Base-by-base conservation (phyloP, 2,888 invertebrate species). In the Kuschelorhynchus macadamiae region DNA sequence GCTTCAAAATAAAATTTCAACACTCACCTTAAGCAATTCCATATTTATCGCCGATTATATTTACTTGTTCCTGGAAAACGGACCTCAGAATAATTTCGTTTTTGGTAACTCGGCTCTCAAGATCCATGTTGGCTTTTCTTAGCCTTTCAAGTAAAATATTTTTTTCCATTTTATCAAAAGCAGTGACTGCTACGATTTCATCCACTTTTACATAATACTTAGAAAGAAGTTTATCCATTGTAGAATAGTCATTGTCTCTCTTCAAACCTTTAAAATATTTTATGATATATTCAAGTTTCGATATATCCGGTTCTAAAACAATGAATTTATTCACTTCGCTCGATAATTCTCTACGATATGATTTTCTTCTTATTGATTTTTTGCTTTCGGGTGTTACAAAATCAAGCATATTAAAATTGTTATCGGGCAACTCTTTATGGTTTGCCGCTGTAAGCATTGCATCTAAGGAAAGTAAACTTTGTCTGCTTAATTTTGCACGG, bases 211-310 rank as follows among this genome's bases (percentile, higher is more conserved):
- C 32, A 33, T 67, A 72, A 9, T 57, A 70, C 56, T 72, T 71
- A 0, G 73, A 63, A 17, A 75, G 44, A 12, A 52, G 56, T 20
- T 63, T 71, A 21, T 62, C 66, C 0, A 75, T 18, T 7, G 55
- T 41, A 17, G 63, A 41, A 49, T 74, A 75, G n/a, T 68, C 64
- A 4, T 47, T 36, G 64, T 75, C 75, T 14, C 72, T 65, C 39
- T 65, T 75, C 7, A 75, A 41, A 0, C 74, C 73, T 42, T 47
- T 73, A 33, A 72, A 75, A 11, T n/a, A n/a, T 16, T 49, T 18
- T 4, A 75, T 59, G 7, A 56, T 25, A 1, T 61, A 46, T 52
- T 70, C 67, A 2, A 72, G 39, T 7, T 64, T 60, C 2, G 30
- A n/a, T 9, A 66, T 53, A 21, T 21, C 32, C 9, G 60, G 50